phyloP scores from a whole-genome alignment of 1,140 invertebrate species.

The Rhopalosiphum padi region DNA sequence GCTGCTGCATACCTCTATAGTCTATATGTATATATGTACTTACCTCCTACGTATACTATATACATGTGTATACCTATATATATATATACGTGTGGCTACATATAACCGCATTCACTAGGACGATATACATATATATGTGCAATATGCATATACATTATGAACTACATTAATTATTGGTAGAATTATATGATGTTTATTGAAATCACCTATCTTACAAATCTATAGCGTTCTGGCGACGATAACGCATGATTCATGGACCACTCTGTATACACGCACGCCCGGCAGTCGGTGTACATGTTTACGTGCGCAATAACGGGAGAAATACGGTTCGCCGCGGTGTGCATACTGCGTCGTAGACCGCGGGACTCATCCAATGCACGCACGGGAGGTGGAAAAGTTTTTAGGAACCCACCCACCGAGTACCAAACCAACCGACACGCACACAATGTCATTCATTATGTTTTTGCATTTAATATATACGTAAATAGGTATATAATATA shows the following conservation, averaged over 20 bases:
- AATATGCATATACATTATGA: no score
- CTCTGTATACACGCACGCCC: background rate
- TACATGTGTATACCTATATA: background rate
- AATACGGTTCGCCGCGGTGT: background rate
- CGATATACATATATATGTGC: background rate
- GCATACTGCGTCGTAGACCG: background rate
- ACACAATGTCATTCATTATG: slow-evolving; percentile 49
- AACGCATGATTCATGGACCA: background rate
- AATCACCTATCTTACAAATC: background rate
- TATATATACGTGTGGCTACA: background rate
- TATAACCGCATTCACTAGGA: background rate
- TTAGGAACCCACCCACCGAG: slow-evolving; percentile 50
- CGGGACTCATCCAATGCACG: slow-evolving; percentile 48
- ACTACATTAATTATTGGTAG: no score
- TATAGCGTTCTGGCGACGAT: background rate
- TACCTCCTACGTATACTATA: no score
- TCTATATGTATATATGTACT: no score
- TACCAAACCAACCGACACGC: slow-evolving; percentile 52
- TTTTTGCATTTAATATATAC: slow-evolving; percentile 20
- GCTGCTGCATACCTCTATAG: background rate
- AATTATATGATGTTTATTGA: no score
- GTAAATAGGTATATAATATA: background rate
- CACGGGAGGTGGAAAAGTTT: slow-evolving; percentile 54
- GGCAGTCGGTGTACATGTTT: background rate
- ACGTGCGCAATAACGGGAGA: background rate